A percentile compares a stretch with the other conserved stretches of the same genome.
Evolutionary conservation across 37 sponge, comb jelly and placozoan species (phyloP).

Genomic region (Halichondria panicea): DNA sequence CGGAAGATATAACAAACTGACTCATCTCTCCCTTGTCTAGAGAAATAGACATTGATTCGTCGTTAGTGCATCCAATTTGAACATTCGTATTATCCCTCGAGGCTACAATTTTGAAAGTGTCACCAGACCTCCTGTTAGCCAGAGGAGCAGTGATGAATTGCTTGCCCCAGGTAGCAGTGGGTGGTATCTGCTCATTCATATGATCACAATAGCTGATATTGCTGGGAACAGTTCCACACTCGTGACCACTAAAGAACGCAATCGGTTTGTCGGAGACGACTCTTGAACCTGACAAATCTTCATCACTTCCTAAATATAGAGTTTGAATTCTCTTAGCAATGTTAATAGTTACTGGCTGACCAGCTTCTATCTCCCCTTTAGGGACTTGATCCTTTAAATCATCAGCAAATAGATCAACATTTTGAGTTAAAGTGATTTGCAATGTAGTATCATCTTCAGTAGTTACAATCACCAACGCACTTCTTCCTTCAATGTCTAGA

Average conservation of each 20-base stretch:
- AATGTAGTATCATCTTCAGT: slow-evolving; percentile 8
- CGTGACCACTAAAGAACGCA: slow-evolving; percentile 38
- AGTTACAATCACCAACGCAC: slow-evolving; percentile 36
- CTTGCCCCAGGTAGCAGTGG: slow-evolving; percentile 54
- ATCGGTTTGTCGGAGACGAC: slow-evolving; percentile 46
- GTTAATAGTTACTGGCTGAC: not conserved
- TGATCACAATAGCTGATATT: slow-evolving; percentile 39
- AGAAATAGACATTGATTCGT: not conserved
- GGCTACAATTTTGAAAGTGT: slow-evolving; percentile 29
- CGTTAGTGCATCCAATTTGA: not conserved
- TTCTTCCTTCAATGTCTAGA: not conserved
- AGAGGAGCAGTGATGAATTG: slow-evolving; percentile 27
- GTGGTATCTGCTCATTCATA: slow-evolving; percentile 45
- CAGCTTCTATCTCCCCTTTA: not conserved
- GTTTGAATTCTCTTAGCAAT: slow-evolving; percentile 16
- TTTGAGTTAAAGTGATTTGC: slow-evolving; percentile 32
- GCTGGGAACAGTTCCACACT: slow-evolving; percentile 44
- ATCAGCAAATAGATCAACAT: not conserved
- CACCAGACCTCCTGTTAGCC: not conserved
- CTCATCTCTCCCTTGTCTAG: slow-evolving; percentile 5
- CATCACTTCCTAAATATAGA: slow-evolving; percentile 19
- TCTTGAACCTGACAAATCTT: slow-evolving; percentile 39
- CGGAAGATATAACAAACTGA: not conserved
- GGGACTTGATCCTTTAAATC: slow-evolving; percentile 4
- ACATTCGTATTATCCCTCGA: slow-evolving; percentile 27